Evolutionary conservation across 1,140 invertebrate genomes (phyloP).

Genomic region (Philopotamus ludificatus): DNA sequence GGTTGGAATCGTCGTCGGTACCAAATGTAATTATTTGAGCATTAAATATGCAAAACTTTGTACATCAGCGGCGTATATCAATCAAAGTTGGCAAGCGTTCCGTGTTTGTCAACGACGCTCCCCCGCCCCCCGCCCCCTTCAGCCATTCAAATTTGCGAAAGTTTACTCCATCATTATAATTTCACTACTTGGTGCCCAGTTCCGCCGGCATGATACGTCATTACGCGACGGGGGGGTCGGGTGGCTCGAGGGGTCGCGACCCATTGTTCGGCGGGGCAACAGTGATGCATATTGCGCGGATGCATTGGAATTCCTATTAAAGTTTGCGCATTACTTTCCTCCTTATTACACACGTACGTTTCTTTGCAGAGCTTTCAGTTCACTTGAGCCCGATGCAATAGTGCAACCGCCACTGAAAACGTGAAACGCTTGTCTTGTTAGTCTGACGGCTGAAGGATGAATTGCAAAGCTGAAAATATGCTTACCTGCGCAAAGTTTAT

Average conservation of each 20-base stretch:
- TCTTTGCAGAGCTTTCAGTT: background rate
- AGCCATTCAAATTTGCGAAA: background rate
- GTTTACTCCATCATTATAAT: conserved; percentile 18
- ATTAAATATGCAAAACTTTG: conserved; percentile 33
- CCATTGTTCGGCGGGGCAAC: background rate
- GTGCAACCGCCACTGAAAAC: background rate
- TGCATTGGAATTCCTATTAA: background rate
- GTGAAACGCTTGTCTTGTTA: conserved; percentile 5
- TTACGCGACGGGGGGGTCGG: no score
- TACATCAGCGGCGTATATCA: conserved; percentile 25
- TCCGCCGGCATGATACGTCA: conserved; percentile 11
- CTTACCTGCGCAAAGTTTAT: no score
- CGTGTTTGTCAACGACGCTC: conserved; percentile 22
- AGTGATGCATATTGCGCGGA: background rate
- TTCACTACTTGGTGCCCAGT: conserved; percentile 3
- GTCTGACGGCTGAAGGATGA: conserved; percentile 8
- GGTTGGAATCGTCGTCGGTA: conserved; percentile 7
- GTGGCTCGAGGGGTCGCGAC: background rate
- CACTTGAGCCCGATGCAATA: background rate
- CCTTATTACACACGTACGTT: background rate
- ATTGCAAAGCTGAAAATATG: background rate
- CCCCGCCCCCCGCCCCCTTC: no score
- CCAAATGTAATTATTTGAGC: conserved; percentile 25
- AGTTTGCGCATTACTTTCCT: background rate
- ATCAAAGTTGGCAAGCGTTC: conserved; percentile 27